Conservation (phyloP, 2,797 vertebrate species). For the Brachyrhaphis roseni region DNA sequence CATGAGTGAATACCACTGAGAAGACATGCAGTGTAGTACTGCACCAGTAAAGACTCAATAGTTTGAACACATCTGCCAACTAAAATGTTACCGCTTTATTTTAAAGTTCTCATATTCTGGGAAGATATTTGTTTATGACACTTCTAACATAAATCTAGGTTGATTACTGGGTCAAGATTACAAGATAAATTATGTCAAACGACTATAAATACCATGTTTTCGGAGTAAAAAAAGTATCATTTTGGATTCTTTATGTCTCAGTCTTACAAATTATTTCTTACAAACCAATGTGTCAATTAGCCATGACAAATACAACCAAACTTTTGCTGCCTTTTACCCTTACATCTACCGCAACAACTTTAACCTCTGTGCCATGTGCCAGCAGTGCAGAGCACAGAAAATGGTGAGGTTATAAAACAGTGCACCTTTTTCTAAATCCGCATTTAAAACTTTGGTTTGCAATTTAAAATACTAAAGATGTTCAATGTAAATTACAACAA, state of each 20-base stretch:
- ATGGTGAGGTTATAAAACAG: background rate
- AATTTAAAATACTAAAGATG: background rate
- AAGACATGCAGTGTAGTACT: background rate
- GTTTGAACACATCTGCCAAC: background rate
- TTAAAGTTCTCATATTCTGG: background rate
- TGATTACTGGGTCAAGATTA: background rate
- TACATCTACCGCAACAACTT: background rate
- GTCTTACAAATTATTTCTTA: background rate
- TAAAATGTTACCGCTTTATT: background rate
- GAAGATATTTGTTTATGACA: background rate
- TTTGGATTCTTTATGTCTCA: background rate
- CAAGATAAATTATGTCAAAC: background rate
- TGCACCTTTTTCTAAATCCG: background rate
- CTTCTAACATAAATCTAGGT: background rate
- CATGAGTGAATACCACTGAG: background rate
- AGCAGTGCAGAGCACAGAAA: background rate
- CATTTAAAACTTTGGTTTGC: background rate
- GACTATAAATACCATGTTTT: background rate
- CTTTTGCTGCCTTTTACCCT: background rate
- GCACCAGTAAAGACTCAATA: background rate
- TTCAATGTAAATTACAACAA: no score
- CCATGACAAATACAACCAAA: background rate
- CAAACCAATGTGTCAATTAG: background rate
- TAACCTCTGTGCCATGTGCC: background rate
- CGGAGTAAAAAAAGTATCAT: background rate